Evolutionary conservation across 1,140 invertebrate species (phyloP).

Genomic region (Neodiprion pinetum): DNA sequence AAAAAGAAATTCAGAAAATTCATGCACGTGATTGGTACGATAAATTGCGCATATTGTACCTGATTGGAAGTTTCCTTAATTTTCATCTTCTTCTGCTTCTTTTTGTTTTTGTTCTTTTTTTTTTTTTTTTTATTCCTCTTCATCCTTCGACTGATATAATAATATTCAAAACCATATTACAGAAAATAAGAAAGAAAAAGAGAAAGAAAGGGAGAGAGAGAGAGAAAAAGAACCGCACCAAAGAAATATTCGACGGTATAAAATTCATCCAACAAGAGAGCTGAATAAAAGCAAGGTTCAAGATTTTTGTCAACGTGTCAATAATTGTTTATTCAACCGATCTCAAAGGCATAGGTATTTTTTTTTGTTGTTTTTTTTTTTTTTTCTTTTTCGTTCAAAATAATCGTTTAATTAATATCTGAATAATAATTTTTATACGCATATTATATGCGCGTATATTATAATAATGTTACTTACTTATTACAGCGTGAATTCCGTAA

Average conservation of each 20-base stretch:
- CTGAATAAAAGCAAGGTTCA: background rate
- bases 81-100: background rate
- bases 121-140: background rate
- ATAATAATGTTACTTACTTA: too few relatives aligned
- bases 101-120: background rate
- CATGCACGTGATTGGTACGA: too few relatives aligned
- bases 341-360: background rate
- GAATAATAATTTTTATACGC: background rate
- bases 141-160: slow-evolving; percentile 8
- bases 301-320: slow-evolving; percentile 13
- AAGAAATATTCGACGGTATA: background rate
- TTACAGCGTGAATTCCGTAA: too few relatives aligned
- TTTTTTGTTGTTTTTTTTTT: background rate
- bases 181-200: background rate
- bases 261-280: too few relatives aligned
- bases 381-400: background rate
- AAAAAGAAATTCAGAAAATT: too few relatives aligned
- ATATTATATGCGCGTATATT: background rate
- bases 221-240: background rate
- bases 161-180: background rate
- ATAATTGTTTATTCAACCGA: slow-evolving; percentile 15
- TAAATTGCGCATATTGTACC: too few relatives aligned
- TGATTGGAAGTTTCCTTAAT: background rate
- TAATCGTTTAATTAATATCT: background rate
- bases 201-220: background rate